Base-by-base conservation (phyloP, 23 tunicate species). In the Botrylloides violaceus region DNA sequence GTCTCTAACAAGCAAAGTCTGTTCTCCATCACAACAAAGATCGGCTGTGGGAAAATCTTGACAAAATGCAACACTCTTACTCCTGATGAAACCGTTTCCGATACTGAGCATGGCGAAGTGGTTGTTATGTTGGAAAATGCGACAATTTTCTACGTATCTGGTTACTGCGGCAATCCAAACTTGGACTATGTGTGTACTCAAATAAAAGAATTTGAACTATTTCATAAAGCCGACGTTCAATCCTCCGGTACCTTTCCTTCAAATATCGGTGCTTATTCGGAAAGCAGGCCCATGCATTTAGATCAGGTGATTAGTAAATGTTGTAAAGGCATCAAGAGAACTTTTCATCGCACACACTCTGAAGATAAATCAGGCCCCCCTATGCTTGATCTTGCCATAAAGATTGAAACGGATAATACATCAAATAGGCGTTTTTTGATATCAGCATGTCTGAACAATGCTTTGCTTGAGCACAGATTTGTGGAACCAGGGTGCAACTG, bases 351-450 rank as follows among this genome's bases (percentile, higher is more conserved):
- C 21, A 38, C 43, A 43, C 29, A 37, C 26, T 35, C 27, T 68
- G 26, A 39, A 5, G 56, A 39, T 0, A 28, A 19, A 4, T n/a
- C n/a, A n/a, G 28, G 30, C 1, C 74, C 20, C 1, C 80, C 79
- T 36, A 91, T 84, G 92, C 32, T 91, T 1, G 56, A 71, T 5
- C 49, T 91, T 23, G 81, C 80, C 0, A 3, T 91, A 18, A 91
- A 85, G 60, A 34, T 84, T 34, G 82, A 84, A 70, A 37, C 53
- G 21, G 98, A 91, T 66, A 79, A 76, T 7, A 70, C 70, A 49
- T 34, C 66, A 4, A 26, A 75, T 48, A 80, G 80, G 49, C 77
- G 64, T 0, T 86, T 75, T 48, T 31, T 80, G 22, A 57, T 86
- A 3, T 80, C 94, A 4, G 60, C 77, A 59, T 25, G 66, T 3